These are phyloP conservation scores for Orthonyx spaldingii DNA, from an alignment of 2,113 vertebrate genomes.

Conservation along the genomic window DNA sequence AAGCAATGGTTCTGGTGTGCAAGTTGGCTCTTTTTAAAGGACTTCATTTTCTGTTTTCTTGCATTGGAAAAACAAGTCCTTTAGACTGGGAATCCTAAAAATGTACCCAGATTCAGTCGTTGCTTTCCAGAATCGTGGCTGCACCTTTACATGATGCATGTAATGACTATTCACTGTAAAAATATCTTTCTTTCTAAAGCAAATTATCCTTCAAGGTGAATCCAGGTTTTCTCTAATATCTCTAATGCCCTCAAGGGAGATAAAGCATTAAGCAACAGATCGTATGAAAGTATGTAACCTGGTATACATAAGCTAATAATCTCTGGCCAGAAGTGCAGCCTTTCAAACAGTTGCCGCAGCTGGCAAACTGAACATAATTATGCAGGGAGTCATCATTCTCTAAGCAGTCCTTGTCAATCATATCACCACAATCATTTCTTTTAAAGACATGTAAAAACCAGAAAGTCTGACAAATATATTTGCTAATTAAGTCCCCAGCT, in stretches of 20 bases:
- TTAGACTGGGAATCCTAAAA: background rate
- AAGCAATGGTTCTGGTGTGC: background rate
- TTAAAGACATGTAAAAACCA: background rate
- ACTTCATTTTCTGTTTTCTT: background rate
- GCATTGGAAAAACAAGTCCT: background rate
- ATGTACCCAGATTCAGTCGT: fast-evolving
- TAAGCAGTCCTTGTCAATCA: background rate
- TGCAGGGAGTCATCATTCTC: background rate
- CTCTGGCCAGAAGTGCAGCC: background rate
- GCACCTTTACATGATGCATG: background rate
- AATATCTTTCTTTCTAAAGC: background rate
- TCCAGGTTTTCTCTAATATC: background rate
- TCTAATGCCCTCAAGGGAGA: background rate
- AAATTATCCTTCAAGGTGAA: background rate
- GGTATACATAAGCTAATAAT: background rate
- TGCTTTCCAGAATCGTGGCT: background rate
- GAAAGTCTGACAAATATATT: background rate
- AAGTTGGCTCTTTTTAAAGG: background rate
- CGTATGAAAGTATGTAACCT: background rate
- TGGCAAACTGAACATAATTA: background rate
- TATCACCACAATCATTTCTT: background rate
- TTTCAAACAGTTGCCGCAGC: background rate
- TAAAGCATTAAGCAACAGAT: background rate
- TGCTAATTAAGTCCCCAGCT: background rate
- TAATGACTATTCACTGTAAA: background rate